phyloP scores from a whole-genome alignment of 2,888 invertebrate genomes.

The Nephrotoma guestfalica region DNA sequence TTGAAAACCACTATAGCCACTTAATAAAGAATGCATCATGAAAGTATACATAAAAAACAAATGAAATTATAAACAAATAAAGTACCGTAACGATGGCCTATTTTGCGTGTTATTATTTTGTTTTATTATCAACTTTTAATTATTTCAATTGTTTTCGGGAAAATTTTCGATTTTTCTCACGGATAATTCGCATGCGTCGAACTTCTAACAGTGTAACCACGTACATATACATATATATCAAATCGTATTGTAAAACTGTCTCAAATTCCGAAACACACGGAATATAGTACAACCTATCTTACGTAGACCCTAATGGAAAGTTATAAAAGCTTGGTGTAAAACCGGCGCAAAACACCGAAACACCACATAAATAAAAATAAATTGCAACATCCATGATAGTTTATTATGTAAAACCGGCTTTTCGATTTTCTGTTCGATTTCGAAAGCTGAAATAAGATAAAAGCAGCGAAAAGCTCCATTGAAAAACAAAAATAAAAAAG shows the following conservation, averaged over 20 bases:
- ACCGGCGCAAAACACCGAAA: background rate
- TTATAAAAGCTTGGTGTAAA: background rate
- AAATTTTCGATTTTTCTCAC: background rate
- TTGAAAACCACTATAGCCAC: background rate
- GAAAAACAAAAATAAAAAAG: background rate
- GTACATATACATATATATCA: background rate
- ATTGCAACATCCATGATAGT: background rate
- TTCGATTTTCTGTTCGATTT: background rate
- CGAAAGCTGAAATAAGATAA: background rate
- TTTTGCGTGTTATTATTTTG: background rate
- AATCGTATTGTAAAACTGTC: background rate
- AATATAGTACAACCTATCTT: background rate
- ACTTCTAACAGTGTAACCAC: background rate
- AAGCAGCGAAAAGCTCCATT: background rate
- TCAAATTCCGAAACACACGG: background rate
- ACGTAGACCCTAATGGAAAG: background rate
- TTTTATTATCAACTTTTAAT: background rate
- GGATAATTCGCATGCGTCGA: background rate
- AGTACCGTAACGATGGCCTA: background rate
- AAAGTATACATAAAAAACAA: background rate
- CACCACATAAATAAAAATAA: background rate
- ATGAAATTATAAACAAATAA: background rate
- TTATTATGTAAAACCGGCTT: background rate
- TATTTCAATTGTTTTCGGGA: background rate
- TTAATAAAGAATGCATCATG: background rate